Base-by-base conservation (phyloP, 2,797 vertebrate species). In the Premnoplex brunnescens region DNA sequence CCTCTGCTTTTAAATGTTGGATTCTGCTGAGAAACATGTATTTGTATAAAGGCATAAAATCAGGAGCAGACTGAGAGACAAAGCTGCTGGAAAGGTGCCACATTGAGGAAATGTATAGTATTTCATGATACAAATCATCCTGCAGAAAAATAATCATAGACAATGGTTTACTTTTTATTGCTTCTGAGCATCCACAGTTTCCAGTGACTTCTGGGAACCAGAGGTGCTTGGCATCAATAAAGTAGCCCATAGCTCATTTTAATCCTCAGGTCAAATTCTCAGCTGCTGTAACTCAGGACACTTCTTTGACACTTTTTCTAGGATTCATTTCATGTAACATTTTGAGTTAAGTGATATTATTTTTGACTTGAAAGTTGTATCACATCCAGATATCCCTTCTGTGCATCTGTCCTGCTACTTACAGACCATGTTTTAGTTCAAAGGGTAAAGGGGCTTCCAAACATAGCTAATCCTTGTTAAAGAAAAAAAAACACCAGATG, bases 71-170 rank as follows among this genome's bases (percentile, higher is more conserved):
- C 79, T 75, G 58, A 86, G 67, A 85, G 26, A 91, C 55, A 27
- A 69, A 93, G 48, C 59, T 88, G 24, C 79, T 96, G 95, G 93
- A 92, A 81, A 83, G 62, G 18, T 94, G 91, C 95, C 92, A 89
- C 4, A 0, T 12, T 59, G 87, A 92, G 73, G 55, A 91, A 95
- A 52, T 75, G 10, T 78, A 34, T 72, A 89, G 30, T 39, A 79
- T 88, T 89, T 90, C 32, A 69, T 54, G 21, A 75, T 76, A 85
- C 85, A 94, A 91, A 95, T 95, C 66, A 89, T 91, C 28, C 59
- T 63, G 28, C 79, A 86, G 76, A 92, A 96, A 93, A 91, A 91
- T 89, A 95, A 52, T 88, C 63, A 78, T 60, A 91, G 85, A 69
- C 67, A 89, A 3, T 69, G 62, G 36, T 88, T 95, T 97, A 78